Percentiles rank a stretch among this genome's conserved stretches.
Conservation (phyloP, 2,888 invertebrate genomes). For the Nymphalis c-album region DNA sequence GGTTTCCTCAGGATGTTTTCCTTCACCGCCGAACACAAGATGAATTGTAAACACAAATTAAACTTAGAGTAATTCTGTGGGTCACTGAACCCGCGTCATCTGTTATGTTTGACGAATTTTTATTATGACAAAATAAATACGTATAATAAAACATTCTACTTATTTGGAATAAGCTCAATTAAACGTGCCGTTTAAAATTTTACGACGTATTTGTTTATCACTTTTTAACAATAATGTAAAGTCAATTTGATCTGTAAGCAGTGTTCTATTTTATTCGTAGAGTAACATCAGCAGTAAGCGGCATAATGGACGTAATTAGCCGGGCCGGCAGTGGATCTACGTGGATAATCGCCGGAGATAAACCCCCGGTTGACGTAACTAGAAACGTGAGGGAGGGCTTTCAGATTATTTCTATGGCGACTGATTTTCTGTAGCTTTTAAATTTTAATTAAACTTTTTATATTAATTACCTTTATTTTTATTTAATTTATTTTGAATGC, state of each 20-base stretch:
- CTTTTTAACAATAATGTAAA: constrained; percentile 9
- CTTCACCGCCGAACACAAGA: too few species aligned
- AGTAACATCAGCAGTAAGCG: constrained; percentile 67
- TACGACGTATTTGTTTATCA: not conserved
- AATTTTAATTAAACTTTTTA: constrained; percentile 1
- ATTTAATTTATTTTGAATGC: not conserved
- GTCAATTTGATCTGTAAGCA: constrained; percentile 16
- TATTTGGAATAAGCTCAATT: not conserved
- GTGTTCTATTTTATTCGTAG: constrained; percentile 49
- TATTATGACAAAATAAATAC: too few species aligned
- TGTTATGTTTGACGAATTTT: too few species aligned
- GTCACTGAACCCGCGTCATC: too few species aligned
- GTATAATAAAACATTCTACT: too few species aligned
- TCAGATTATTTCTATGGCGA: constrained; percentile 33
- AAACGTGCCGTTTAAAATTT: not conserved
- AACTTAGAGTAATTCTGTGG: too few species aligned
- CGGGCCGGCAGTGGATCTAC: constrained; percentile 61
- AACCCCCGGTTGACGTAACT: constrained; percentile 60
- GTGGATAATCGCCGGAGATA: constrained; percentile 68
- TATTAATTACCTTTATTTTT: not conserved
- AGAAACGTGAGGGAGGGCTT: constrained; percentile 54
- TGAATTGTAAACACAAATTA: too few species aligned
- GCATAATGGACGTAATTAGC: constrained; percentile 65
- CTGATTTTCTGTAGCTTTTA: constrained; percentile 21
- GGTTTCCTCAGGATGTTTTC: too few species aligned